These are phyloP conservation scores for Ennomos fuscantarius DNA, from an alignment of 2,888 invertebrate species.

Conservation along the genomic window DNA sequence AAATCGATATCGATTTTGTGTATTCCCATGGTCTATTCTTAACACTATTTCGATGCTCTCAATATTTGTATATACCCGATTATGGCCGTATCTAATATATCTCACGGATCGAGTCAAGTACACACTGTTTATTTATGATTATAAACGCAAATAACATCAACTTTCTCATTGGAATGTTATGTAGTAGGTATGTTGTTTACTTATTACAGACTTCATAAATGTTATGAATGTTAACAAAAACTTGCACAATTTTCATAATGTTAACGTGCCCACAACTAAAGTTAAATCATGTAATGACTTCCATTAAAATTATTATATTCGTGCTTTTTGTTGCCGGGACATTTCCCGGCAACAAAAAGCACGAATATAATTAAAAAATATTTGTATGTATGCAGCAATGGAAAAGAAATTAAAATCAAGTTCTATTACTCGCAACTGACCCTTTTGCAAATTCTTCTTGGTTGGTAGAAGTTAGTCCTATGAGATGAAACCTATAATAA, in stretches of 20 bases:
- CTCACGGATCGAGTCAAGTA: constrained; percentile 30
- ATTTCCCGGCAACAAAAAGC: constrained; percentile 10
- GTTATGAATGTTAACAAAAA: constrained; percentile 26
- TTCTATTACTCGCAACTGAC: background rate
- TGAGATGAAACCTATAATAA: constrained; percentile 45
- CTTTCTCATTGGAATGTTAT: constrained; percentile 30
- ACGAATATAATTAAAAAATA: constrained; percentile 12
- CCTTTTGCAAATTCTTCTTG: constrained; percentile 19
- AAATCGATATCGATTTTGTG: constrained; percentile 64
- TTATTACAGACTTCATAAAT: constrained; percentile 13
- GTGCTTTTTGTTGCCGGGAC: too few species aligned
- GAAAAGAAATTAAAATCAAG: constrained; percentile 4
- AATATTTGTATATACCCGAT: constrained; percentile 29
- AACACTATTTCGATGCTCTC: constrained; percentile 50
- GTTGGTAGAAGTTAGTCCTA: constrained; percentile 40
- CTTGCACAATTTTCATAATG: constrained; percentile 24
- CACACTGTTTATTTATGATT: constrained; percentile 29
- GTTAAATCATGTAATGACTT: constrained; percentile 23
- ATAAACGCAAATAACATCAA: constrained; percentile 29
- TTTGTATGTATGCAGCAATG: constrained; percentile 8
- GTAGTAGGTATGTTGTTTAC: constrained; percentile 8
- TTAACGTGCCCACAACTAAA: constrained; percentile 19
- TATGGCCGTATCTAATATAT: constrained; percentile 24
- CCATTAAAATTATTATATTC: constrained; percentile 26
- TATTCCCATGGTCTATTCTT: constrained; percentile 68